Percentiles rank a stretch among this genome's conserved stretches.
phyloP scores from a whole-genome alignment of 2,888 invertebrate genomes.

The Phengaris arion region DNA sequence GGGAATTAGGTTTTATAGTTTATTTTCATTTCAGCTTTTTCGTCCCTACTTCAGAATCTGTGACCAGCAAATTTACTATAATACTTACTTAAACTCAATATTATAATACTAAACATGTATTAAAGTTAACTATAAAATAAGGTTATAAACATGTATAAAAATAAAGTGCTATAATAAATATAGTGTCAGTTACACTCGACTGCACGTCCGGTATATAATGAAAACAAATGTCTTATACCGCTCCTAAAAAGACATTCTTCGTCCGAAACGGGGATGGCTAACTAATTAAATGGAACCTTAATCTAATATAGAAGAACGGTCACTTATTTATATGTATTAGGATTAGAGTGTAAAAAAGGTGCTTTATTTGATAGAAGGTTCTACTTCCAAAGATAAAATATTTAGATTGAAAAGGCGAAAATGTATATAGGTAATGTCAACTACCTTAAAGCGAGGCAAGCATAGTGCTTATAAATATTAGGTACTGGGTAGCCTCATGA shows the following conservation, averaged over 20 bases:
- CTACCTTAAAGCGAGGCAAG: too few species aligned
- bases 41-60: not conserved
- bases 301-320: conserved; percentile 4
- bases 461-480: not conserved
- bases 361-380: not conserved
- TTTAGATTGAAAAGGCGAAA: not conserved
- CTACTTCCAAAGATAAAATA: not conserved
- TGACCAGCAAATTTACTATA: not conserved
- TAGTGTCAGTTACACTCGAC: not conserved
- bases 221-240: conserved; percentile 1
- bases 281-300: conserved; percentile 15
- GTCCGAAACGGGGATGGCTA: conserved; percentile 5
- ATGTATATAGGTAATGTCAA: too few species aligned
- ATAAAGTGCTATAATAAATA: conserved; percentile 19
- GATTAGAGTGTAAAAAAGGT: not conserved
- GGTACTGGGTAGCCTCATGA: too few species aligned
- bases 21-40: not conserved
- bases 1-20: not conserved
- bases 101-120: too few species aligned
- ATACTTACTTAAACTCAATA: too few species aligned
- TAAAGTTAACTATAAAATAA: too few species aligned
- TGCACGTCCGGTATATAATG: not conserved
- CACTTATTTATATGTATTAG: conserved; percentile 18
- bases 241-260: conserved; percentile 17
- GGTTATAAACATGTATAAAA: not conserved